Evolutionary conservation across 2,888 invertebrate species (phyloP).

Genomic region (Hydraecia micacea): DNA sequence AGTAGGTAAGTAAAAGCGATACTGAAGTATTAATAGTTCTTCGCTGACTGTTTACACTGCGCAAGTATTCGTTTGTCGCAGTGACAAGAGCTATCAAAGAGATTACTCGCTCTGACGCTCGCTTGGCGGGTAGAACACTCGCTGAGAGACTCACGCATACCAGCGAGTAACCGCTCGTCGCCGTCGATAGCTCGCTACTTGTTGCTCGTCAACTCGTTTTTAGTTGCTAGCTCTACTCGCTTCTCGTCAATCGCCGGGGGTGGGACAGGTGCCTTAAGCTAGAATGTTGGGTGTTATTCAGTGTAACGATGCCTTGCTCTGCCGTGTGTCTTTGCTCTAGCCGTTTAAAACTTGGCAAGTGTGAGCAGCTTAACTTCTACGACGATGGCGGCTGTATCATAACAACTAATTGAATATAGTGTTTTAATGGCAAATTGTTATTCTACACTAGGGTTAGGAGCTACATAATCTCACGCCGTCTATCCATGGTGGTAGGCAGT

Average conservation of each 20-base stretch:
- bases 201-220: background rate
- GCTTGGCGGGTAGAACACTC: background rate
- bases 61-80: background rate
- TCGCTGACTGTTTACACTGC: background rate
- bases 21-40: background rate
- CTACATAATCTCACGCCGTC: background rate
- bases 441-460: background rate
- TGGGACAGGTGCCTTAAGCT: background rate
- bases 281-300: slow-evolving; percentile 26
- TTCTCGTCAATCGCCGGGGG: background rate
- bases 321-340: slow-evolving; percentile 19
- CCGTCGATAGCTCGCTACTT: background rate
- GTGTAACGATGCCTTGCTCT: slow-evolving; percentile 14
- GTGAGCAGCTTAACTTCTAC: slow-evolving; percentile 35
- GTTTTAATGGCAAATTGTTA: slow-evolving; percentile 23
- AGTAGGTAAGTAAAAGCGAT: background rate
- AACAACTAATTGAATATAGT: slow-evolving; percentile 26
- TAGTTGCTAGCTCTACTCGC: background rate
- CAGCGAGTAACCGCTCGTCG: background rate
- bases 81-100: no score
- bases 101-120: background rate
- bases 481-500: background rate
- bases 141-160: no score
- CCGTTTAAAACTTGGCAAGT: slow-evolving; percentile 52
- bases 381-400: slow-evolving; percentile 21